Percentiles rank a stretch among this genome's conserved stretches.
phyloP scores from a whole-genome alignment of 2,113 vertebrate species.

The Salvelinus fontinalis region DNA sequence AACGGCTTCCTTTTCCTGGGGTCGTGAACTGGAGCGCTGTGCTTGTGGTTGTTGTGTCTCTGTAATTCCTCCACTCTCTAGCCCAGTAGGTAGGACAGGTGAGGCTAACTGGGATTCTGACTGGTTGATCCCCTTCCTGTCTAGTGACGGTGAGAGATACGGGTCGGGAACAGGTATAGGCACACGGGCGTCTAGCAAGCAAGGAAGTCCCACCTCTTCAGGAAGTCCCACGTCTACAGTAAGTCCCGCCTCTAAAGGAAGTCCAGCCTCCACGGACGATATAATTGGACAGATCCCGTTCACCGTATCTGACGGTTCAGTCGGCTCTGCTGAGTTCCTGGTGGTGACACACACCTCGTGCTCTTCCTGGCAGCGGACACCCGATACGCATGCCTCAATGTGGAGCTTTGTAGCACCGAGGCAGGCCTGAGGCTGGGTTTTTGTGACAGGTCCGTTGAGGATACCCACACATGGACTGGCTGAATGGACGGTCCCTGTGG shows the following conservation, averaged over 20 bases:
- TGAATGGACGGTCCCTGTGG: conserved; percentile 11
- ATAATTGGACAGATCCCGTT: conserved; percentile 39
- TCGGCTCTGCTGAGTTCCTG: conserved; percentile 14
- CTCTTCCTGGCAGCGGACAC: conserved; percentile 10
- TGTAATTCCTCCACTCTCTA: conserved; percentile 8
- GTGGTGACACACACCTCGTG: conserved; percentile 12
- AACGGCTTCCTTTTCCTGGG: conserved; percentile 9
- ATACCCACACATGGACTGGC: conserved; percentile 7
- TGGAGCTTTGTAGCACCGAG: conserved; percentile 14
- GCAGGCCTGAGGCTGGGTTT: conserved; percentile 21
- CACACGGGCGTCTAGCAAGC: conserved; percentile 1
- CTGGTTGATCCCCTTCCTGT: neutral
- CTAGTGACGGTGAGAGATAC: neutral
- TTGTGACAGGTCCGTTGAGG: conserved; percentile 1
- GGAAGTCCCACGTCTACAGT: neutral
- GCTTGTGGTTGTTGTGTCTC: conserved; percentile 11
- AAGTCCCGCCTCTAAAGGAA: too few relatives aligned
- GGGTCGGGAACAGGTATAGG: neutral
- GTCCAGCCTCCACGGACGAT: conserved; percentile 37
- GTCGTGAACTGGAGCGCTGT: neutral
- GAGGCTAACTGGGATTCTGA: neutral
- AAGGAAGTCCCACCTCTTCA: conserved; percentile 28
- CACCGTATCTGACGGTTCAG: conserved; percentile 22
- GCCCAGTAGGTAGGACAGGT: neutral
- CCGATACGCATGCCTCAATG: conserved; percentile 15